Percentiles rank a stretch among this genome's conserved stretches.
Evolutionary conservation across 2,797 vertebrate species (phyloP).

Genomic region (Silurus lanzhouensis): DNA sequence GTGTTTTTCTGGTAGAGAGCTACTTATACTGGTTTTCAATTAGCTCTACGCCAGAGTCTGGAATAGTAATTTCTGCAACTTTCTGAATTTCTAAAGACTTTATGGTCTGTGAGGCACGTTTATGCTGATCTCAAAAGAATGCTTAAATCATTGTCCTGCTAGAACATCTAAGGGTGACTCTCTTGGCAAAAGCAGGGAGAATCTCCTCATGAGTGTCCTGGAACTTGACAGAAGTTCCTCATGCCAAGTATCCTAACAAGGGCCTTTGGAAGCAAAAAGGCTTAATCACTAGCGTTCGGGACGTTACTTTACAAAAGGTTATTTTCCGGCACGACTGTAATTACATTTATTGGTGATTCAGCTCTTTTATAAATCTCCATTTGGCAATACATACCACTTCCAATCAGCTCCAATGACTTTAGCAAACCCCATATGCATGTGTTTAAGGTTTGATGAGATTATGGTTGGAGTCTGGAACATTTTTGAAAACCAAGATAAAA

Average conservation of each 20-base stretch:
- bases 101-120: not conserved
- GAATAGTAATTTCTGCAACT: not conserved
- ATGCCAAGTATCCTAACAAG: conserved; percentile 25
- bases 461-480: conserved; percentile 14
- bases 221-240: conserved; percentile 1
- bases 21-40: not conserved
- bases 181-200: conserved; percentile 23
- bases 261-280: conserved; percentile 18
- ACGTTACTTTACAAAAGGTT: not conserved
- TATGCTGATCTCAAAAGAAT: conserved; percentile 11
- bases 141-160: conserved; percentile 9
- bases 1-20: not conserved
- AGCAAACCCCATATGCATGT: conserved; percentile 25
- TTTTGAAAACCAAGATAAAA: not conserved
- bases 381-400: conserved; percentile 15
- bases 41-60: not conserved
- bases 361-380: conserved; percentile 8
- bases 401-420: conserved; percentile 21
- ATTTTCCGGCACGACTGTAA: conserved; percentile 12
- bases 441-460: conserved; percentile 18
- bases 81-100: conserved; percentile 1
- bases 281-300: not conserved
- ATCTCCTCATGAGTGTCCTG: conserved; percentile 3
- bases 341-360: conserved; percentile 29
- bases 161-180: conserved; percentile 17